phyloP scores from a whole-genome alignment of 2,113 vertebrate species.

The Mustela lutreola region DNA sequence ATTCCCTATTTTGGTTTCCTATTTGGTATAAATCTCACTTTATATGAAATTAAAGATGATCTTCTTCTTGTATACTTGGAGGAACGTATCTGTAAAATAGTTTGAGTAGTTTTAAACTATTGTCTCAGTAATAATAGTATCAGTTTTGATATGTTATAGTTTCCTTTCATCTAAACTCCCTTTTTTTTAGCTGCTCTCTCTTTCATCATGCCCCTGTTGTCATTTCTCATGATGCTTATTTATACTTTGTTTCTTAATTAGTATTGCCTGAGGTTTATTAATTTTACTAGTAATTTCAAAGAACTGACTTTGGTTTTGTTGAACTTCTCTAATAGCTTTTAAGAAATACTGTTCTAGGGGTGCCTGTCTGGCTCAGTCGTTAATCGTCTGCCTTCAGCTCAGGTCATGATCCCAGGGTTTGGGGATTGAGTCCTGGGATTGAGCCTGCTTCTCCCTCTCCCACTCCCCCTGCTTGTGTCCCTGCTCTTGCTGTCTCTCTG shows the following conservation, averaged over 20 bases:
- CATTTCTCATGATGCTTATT: not conserved
- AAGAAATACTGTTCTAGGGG: not conserved
- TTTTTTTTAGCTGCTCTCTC: not conserved
- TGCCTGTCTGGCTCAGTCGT: too few species aligned
- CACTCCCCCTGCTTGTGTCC: too few species aligned
- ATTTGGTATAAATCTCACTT: not conserved
- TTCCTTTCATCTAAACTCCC: not conserved
- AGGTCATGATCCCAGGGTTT: too few species aligned
- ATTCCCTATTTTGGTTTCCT: not conserved
- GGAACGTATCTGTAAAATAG: not conserved
- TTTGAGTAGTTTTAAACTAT: not conserved
- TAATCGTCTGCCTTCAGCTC: too few species aligned
- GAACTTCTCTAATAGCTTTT: not conserved
- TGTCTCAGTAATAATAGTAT: not conserved
- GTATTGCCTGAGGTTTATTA: not conserved
- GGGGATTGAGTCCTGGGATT: too few species aligned
- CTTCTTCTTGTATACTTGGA: not conserved
- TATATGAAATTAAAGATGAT: not conserved
- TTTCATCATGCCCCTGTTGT: not conserved
- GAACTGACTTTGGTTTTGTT: not conserved
- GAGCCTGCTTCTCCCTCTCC: too few species aligned
- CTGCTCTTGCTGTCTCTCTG: too few species aligned
- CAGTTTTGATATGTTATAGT: not conserved
- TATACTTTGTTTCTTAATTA: not conserved
- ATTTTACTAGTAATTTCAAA: constrained; percentile 26